A percentile compares a stretch with the other conserved stretches of the same genome.
Conservation (phyloP, 1,140 invertebrate species). For the Zaprionus kolodkinae region DNA sequence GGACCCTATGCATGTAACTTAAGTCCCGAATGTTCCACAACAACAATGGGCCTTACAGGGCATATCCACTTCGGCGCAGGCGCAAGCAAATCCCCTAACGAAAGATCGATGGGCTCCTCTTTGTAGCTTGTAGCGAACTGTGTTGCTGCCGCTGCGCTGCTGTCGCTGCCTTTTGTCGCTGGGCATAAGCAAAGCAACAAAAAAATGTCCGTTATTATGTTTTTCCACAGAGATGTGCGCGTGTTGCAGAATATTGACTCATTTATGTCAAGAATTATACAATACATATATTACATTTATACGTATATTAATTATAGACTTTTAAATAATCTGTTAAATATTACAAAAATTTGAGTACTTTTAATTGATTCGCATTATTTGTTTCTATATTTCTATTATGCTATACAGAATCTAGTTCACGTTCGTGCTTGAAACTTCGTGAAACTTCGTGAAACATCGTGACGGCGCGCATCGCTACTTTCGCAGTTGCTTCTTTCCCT, state of each 20-base stretch:
- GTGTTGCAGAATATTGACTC: neutral
- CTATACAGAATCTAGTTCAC: neutral
- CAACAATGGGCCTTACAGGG: constrained; percentile 23
- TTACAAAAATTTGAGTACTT: neutral
- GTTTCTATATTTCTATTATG: neutral
- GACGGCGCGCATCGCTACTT: constrained; percentile 21
- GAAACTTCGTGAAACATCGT: constrained; percentile 10
- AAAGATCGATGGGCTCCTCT: constrained; percentile 53
- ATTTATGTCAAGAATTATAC: neutral
- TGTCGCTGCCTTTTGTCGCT: constrained; percentile 36
- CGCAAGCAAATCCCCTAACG: constrained; percentile 29
- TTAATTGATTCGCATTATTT: neutral
- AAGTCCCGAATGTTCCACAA: constrained; percentile 16
- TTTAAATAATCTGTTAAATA: neutral
- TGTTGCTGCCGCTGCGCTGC: constrained; percentile 35
- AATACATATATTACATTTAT: neutral
- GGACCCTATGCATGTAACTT: neutral
- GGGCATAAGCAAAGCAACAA: constrained; percentile 42
- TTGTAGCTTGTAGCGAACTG: constrained; percentile 43
- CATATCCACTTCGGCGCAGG: constrained; percentile 49
- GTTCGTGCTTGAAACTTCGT: neutral
- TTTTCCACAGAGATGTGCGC: constrained; percentile 32
- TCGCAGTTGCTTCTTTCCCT: constrained; percentile 26
- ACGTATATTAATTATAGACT: no score
- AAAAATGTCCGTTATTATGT: constrained; percentile 56